Base-by-base conservation (phyloP, 2,888 invertebrate species). In the Dysmachus trigonus region DNA sequence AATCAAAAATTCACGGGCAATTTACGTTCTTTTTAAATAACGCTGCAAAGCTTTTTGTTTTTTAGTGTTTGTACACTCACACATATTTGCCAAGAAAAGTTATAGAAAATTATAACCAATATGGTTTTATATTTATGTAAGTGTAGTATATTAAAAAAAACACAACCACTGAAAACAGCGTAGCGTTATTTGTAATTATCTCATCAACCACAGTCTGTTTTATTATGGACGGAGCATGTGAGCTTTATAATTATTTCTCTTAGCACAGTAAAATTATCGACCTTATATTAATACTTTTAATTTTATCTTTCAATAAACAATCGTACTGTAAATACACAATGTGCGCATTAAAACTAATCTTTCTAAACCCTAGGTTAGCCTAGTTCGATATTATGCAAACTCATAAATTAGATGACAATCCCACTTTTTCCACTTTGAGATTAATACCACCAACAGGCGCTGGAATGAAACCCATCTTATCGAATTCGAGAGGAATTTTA, bases 351-450 rank as follows among this genome's bases (percentile, higher is more conserved):
- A 38, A 38, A 38, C 1, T 38, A 10, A 38, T 38, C 8, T 38
- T 8, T 38, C 10, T 38, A 10, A 10, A 38, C 1, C 1, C 10
- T 38, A 10, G 10, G 8, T 38, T 38, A 38, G 13, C 1, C 10
- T 8, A 7, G 3, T 10, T 2, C 35, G 7, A 41, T 15, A 13
- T 41, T 41, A 13, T 15, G 13, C 3, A 41, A 41, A 3, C 0
- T 41, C 10, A 41, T 1, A 41, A 41, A 13, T 41, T 15, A 4
- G 13, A 41, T 15, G 38, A 62, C 22, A 10, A 47, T 41, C 4
- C 89, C 92, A 92, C 15, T 86, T 79, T 85, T 35, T 86, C 81
- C 5, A 85, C 79, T 15, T 79, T 33, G 8, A 86, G 41, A 71
- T 51, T 51, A 38, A 86, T 33, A 22, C 85, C 85, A 53, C 41